Evolutionary conservation across 2,888 invertebrate genomes (phyloP), one percentile per base, ranked within the genome.

Genomic region (Thymelicus lineola): DNA sequence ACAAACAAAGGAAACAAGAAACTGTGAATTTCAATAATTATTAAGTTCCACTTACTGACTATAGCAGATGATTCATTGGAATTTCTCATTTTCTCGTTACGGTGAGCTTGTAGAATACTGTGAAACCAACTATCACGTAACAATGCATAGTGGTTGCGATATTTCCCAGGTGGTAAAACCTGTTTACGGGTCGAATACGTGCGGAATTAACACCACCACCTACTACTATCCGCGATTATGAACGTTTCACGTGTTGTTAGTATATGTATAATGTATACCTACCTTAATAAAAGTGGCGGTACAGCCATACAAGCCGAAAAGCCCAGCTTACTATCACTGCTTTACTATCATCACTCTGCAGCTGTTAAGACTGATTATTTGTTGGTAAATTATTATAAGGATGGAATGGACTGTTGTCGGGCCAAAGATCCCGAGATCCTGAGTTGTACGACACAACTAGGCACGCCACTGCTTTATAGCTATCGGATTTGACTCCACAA

Each of bases 131-230:
- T 55, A 65, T 45, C 45, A 57, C 45, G 55, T 65, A 65, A 57
- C 55, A 65, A 65, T 65, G 55, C 57, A 57, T 45, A 65, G 64
- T 45, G 28, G 55, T 45, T 50, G 55, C 53, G 53, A 20, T 53
- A 53, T 53, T 53, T 53, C 53, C 53, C 53, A 53, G 53, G 53
- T 53, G 53, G 53, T 53, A 53, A 12, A 53, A 53, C 53, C 12
- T 53, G 20, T 53, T 53, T 53, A 53, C 20, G 53, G 20, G 20
- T 53, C 53, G 20, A 53, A 53, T 20, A 53, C 53, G 53, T 53
- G 53, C 12, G 9, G 20, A 20, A 53, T 53, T 53, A 53, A 53
- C 53, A 53, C 53, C 5, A 53, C 53, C 20, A 28, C 53, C 53
- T 20, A 53, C 53, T 20, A 53, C 20, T 53, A 20, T 53, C 12